Conservation (phyloP, 2,113 vertebrate genomes). For the Coryphaenoides rupestris region DNA sequence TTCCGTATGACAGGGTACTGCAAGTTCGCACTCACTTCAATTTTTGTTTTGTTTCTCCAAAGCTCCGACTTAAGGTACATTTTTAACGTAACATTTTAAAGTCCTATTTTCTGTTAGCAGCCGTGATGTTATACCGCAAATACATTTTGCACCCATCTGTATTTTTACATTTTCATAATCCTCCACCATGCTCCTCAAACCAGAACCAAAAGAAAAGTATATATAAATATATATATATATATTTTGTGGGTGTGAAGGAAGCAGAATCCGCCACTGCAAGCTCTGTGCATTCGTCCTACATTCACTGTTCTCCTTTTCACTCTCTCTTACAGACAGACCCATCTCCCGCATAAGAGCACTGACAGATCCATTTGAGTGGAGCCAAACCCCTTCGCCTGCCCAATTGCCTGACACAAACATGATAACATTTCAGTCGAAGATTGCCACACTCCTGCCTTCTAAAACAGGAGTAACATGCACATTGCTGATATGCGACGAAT, state of each 20-base stretch:
- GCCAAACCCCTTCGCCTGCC: constrained; percentile 49
- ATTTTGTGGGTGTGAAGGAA: constrained; percentile 21
- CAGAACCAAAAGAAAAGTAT: constrained; percentile 1
- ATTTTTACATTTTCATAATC: constrained; percentile 34
- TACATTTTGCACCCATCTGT: constrained; percentile 24
- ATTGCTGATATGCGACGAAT: constrained; percentile 32
- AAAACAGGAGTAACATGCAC: constrained; percentile 42
- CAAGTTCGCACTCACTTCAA: not conserved
- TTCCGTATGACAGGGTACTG: no score
- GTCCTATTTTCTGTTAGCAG: not conserved
- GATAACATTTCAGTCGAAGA: constrained; percentile 56
- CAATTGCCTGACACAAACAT: constrained; percentile 50
- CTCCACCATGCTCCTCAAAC: constrained; percentile 20
- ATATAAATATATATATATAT: no score
- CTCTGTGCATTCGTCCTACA: constrained; percentile 33
- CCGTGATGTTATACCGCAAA: not conserved
- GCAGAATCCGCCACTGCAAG: constrained; percentile 20
- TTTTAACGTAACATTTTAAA: not conserved
- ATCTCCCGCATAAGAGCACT: constrained; percentile 22
- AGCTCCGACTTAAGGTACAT: no score
- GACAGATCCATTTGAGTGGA: constrained; percentile 41
- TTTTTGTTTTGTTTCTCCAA: not conserved
- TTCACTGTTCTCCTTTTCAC: constrained; percentile 22
- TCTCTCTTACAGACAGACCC: constrained; percentile 30
- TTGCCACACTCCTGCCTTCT: constrained; percentile 44